A percentile compares a stretch with the other conserved stretches of the same genome.
Conservation (phyloP, 2,888 invertebrate species). For the Diloba caeruleocephala region DNA sequence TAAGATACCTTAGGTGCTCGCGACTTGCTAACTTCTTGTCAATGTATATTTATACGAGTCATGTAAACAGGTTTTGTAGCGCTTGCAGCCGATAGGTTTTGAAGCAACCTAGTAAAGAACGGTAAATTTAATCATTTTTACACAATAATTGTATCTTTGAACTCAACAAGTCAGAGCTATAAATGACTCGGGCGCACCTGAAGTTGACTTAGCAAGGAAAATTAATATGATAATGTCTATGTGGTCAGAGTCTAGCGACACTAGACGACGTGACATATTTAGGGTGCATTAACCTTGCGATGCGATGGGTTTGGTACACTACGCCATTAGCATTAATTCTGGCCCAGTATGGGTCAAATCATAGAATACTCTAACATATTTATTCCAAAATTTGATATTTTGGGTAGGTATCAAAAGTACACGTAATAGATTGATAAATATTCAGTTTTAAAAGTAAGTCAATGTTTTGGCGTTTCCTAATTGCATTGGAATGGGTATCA, state of each 20-base stretch:
- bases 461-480: no score
- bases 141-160: neutral
- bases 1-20: no score
- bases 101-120: neutral
- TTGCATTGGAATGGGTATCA: neutral
- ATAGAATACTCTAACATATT: no score
- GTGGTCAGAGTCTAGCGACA: conserved; percentile 2
- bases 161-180: neutral
- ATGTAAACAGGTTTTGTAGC: neutral
- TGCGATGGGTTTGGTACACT: conserved; percentile 8
- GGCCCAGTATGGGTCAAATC: neutral
- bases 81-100: conserved; percentile 2
- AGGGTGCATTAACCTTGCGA: conserved; percentile 30
- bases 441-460: no score
- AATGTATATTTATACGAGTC: neutral
- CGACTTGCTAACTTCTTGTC: neutral
- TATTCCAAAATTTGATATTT: no score
- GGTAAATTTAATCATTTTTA: no score
- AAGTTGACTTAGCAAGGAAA: neutral
- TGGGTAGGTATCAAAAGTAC: no score
- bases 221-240: neutral
- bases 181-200: neutral
- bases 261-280: conserved; percentile 21
- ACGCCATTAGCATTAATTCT: neutral
- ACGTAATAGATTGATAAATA: no score